Evolutionary conservation across 2,797 vertebrate species (phyloP).

Genomic region (Onychomys arenicola): DNA sequence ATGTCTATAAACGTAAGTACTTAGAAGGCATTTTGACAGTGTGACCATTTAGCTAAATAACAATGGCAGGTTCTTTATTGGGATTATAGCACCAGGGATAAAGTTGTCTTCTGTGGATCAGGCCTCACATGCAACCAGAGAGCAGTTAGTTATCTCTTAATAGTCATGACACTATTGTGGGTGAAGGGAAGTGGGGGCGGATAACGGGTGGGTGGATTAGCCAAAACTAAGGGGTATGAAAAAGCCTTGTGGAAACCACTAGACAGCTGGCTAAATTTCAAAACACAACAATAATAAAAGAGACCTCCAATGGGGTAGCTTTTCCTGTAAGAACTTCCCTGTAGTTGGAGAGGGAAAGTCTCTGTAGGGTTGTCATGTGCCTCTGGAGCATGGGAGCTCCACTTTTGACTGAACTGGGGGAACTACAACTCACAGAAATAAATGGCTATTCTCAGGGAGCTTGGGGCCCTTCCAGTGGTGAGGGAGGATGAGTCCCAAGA

Average conservation of each 20-base stretch:
- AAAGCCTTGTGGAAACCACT: background rate
- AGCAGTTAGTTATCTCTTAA: background rate
- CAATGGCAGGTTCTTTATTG: background rate
- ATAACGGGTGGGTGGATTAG: background rate
- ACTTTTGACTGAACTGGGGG: background rate
- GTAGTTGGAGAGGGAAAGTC: background rate
- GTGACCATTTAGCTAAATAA: background rate
- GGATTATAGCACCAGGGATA: background rate
- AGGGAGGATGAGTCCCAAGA: background rate
- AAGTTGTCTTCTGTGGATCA: background rate
- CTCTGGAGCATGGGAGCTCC: background rate
- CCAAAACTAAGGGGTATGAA: background rate
- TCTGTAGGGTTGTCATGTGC: background rate
- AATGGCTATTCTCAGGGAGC: background rate
- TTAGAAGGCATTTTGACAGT: background rate
- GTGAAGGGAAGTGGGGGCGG: constrained; percentile 11
- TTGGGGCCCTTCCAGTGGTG: background rate
- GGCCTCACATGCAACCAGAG: background rate
- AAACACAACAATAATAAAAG: background rate
- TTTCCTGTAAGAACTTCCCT: background rate
- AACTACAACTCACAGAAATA: background rate
- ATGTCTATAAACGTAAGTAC: background rate
- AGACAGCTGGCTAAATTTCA: background rate
- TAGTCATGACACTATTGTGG: background rate
- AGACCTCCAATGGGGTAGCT: background rate